Conservation (phyloP, 1,140 invertebrate genomes). For the Telenomus remus region DNA sequence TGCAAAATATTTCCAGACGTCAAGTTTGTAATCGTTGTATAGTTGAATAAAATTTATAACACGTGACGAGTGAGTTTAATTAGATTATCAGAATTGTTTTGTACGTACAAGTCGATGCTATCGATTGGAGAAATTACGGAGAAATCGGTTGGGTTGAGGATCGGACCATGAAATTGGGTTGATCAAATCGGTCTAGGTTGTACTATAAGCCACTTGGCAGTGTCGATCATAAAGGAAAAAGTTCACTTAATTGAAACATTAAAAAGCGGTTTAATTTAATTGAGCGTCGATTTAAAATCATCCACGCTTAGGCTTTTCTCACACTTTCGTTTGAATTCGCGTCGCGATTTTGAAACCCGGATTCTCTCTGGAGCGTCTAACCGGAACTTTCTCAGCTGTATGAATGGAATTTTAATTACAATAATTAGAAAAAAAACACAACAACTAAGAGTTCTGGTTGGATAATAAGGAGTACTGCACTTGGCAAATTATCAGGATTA, state of each 20-base stretch:
- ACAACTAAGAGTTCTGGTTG: slow-evolving; percentile 12
- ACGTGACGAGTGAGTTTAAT: too few species aligned
- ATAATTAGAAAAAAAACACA: slow-evolving; percentile 44
- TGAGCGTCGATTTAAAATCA: slow-evolving; percentile 21
- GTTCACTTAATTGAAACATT: slow-evolving; percentile 13
- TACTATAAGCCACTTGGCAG: neutral
- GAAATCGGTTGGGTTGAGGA: slow-evolving; percentile 41
- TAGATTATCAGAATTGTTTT: too few species aligned
- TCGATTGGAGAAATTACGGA: slow-evolving; percentile 43
- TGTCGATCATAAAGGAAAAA: slow-evolving; percentile 25
- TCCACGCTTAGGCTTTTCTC: slow-evolving; percentile 19
- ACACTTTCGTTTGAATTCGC: slow-evolving; percentile 34
- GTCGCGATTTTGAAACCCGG: slow-evolving; percentile 22
- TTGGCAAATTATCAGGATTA: slow-evolving; percentile 21
- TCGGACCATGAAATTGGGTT: slow-evolving; percentile 48
- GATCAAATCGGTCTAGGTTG: slow-evolving; percentile 51
- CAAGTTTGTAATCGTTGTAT: too few species aligned
- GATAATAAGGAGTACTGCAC: slow-evolving; percentile 12
- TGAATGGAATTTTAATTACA: slow-evolving; percentile 48
- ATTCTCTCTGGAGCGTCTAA: slow-evolving; percentile 12
- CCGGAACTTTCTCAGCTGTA: slow-evolving; percentile 41
- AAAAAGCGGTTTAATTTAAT: slow-evolving; percentile 16
- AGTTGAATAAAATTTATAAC: too few species aligned
- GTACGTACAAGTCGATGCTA: neutral
- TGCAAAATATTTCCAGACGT: too few species aligned